Conservation (phyloP, 2,888 invertebrate species). For the Epinotia demarniana region DNA sequence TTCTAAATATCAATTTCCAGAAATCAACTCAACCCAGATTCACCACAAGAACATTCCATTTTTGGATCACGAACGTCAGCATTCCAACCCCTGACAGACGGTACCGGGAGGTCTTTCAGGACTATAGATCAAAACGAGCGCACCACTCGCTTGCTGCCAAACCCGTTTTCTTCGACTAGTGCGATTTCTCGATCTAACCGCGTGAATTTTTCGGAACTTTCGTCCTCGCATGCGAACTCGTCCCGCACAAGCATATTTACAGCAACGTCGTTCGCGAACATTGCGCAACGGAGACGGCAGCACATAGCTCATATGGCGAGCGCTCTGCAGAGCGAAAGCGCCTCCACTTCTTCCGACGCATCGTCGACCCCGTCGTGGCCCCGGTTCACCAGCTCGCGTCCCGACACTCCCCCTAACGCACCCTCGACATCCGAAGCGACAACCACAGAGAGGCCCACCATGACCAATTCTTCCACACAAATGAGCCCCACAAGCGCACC, state of each 20-base stretch:
- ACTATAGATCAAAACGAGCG: slow-evolving; percentile 67
- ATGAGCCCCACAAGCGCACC: slow-evolving; percentile 64
- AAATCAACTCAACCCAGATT: slow-evolving; percentile 53
- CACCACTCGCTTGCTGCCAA: slow-evolving; percentile 68
- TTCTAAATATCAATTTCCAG: slow-evolving; percentile 59
- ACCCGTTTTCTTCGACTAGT: slow-evolving; percentile 71
- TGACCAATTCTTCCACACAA: slow-evolving; percentile 67
- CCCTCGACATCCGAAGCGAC: slow-evolving; percentile 54
- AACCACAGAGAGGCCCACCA: slow-evolving; percentile 57
- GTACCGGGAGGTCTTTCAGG: slow-evolving; percentile 61
- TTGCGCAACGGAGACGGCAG: slow-evolving; percentile 59
- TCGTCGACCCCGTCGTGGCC: slow-evolving; percentile 46
- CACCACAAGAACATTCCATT: slow-evolving; percentile 61
- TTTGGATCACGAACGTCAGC: slow-evolving; percentile 76
- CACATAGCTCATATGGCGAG: slow-evolving; percentile 47
- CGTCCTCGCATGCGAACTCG: slow-evolving; percentile 57
- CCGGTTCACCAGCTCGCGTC: slow-evolving; percentile 45
- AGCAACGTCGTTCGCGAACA: slow-evolving; percentile 57
- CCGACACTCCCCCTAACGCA: slow-evolving; percentile 46
- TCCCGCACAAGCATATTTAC: slow-evolving; percentile 77
- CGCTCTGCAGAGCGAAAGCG: slow-evolving; percentile 40
- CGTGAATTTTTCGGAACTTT: slow-evolving; percentile 55
- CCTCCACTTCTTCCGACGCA: slow-evolving; percentile 47
- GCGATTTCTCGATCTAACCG: slow-evolving; percentile 57
- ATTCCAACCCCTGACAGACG: slow-evolving; percentile 71